Percentiles rank a stretch among this genome's conserved stretches.
phyloP scores from a whole-genome alignment of 2,797 vertebrate species.

The Pteropus rufus region DNA sequence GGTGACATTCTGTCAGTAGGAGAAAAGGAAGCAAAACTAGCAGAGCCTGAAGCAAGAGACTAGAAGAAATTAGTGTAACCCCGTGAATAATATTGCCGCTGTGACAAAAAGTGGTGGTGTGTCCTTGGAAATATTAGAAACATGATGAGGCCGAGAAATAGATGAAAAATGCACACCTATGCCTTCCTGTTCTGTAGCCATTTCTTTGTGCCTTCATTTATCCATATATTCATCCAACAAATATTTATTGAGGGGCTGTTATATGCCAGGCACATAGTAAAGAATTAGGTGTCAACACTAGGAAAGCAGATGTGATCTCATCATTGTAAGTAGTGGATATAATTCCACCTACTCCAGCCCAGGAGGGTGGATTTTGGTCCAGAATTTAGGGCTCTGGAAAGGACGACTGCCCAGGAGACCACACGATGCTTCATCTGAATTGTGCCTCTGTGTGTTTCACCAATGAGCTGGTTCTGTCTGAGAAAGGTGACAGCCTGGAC shows the following conservation, averaged over 20 bases:
- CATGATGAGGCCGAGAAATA: background rate
- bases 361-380: background rate
- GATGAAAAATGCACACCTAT: background rate
- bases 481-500: background rate
- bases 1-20: background rate
- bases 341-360: background rate
- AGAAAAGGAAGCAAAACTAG: background rate
- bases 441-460: background rate
- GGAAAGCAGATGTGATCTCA: background rate
- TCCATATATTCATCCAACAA: background rate
- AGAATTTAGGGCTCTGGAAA: background rate
- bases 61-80: background rate
- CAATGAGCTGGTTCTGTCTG: background rate
- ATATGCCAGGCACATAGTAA: background rate
- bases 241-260: background rate
- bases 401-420: background rate
- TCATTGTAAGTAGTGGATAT: rapidly evolving
- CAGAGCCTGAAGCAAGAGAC: background rate
- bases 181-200: background rate
- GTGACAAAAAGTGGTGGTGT: background rate
- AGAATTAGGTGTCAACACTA: background rate
- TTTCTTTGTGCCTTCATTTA: background rate
- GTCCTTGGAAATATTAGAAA: background rate
- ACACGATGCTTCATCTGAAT: background rate
- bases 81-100: background rate